Evolutionary conservation across 1,140 invertebrate species (phyloP).

Genomic region (Anastatus disparis): DNA sequence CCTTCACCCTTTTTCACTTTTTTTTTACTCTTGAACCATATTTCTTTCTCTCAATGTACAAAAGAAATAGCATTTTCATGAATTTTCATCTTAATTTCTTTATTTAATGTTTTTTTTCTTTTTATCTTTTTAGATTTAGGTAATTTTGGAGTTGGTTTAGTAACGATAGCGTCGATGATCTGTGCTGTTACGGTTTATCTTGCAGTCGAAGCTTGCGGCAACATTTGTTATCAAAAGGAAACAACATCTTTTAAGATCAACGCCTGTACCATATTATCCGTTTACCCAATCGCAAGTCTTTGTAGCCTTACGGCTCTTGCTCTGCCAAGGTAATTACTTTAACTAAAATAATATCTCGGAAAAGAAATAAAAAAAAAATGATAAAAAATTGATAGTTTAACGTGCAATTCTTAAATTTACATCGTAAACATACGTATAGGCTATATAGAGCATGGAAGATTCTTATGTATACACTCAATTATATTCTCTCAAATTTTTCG

Average conservation of each 20-base stretch:
- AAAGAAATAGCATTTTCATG: no score
- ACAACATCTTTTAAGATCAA: conserved; percentile 57
- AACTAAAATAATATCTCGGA: no score
- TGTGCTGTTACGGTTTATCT: conserved; percentile 54
- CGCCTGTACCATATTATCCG: conserved; percentile 51
- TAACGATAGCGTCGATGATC: conserved; percentile 49
- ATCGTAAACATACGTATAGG: no score
- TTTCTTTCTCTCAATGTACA: neutral
- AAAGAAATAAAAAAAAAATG: no score
- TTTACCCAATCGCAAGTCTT: conserved; percentile 60
- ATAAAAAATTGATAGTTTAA: no score
- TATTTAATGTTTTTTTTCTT: no score
- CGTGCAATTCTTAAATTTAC: no score
- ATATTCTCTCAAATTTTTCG: no score
- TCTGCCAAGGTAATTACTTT: conserved; percentile 61
- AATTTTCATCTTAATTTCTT: no score
- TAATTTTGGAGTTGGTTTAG: conserved; percentile 49
- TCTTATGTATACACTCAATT: no score
- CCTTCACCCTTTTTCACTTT: no score
- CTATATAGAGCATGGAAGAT: no score
- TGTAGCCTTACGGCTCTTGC: conserved; percentile 58
- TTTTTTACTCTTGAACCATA: neutral
- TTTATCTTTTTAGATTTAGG: conserved; percentile 50
- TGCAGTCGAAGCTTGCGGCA: conserved; percentile 52
- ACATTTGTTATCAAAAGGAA: conserved; percentile 55